A percentile compares a stretch with the other conserved stretches of the same genome.
Evolutionary conservation across 2,888 invertebrate genomes (phyloP).

Genomic region (Adineta ricciae): DNA sequence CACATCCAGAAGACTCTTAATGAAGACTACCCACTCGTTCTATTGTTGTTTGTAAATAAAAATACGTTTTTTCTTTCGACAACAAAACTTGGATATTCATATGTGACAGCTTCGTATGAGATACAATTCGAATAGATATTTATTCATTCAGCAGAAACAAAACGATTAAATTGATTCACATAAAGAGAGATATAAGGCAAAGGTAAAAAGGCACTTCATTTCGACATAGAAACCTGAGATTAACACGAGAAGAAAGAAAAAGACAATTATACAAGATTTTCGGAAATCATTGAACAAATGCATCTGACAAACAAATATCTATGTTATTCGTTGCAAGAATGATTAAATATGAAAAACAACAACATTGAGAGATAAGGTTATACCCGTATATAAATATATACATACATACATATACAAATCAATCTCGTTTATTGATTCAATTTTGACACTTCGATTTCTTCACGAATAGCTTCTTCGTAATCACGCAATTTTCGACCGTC

Average conservation of each 20-base stretch:
- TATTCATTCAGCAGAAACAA: not conserved
- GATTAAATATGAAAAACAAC: not conserved
- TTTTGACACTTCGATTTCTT: constrained; percentile 27
- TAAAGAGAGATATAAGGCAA: not conserved
- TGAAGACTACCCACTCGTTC: no score
- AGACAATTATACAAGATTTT: not conserved
- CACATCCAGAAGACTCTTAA: no score
- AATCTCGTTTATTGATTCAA: not conserved
- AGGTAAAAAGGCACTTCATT: not conserved
- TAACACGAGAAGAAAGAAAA: not conserved
- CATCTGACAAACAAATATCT: not conserved
- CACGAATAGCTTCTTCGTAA: constrained; percentile 33
- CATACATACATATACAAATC: not conserved
- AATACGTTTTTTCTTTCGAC: no score
- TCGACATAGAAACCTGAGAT: not conserved
- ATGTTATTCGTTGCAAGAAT: not conserved
- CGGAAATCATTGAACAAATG: not conserved
- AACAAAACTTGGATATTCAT: no score
- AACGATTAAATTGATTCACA: not conserved
- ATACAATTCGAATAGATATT: not conserved
- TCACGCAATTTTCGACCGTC: constrained; percentile 31
- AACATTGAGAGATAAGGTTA: not conserved
- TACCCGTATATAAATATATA: not conserved
- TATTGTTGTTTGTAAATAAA: no score
- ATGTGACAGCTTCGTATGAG: not conserved